Conservation (phyloP, 2,113 vertebrate genomes). For the Leuciscus idus region DNA sequence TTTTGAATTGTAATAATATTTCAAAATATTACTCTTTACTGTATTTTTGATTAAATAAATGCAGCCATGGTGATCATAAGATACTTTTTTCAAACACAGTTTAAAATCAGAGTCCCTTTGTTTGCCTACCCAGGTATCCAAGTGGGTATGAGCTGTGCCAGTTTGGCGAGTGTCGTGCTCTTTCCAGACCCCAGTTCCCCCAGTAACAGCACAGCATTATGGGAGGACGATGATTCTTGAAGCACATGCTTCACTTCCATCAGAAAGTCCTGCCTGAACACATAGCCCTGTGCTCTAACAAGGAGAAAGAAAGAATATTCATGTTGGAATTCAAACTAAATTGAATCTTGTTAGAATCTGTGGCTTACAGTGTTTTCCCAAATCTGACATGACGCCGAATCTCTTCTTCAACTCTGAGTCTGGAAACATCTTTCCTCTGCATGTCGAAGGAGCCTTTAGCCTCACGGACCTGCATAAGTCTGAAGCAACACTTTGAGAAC, state of each 20-base stretch:
- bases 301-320: not conserved
- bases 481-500: conserved; percentile 42
- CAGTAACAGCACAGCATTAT: conserved; percentile 62
- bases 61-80: not conserved
- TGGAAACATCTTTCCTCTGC: conserved; percentile 61
- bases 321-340: conserved; percentile 2
- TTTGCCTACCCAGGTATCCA: conserved; percentile 70
- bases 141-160: conserved; percentile 62
- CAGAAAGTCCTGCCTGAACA: conserved; percentile 66
- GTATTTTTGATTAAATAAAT: not conserved
- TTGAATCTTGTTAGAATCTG: not conserved
- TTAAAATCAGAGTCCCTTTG: not conserved
- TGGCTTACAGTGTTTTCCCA: conserved; percentile 66
- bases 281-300: conserved; percentile 60
- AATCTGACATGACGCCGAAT: conserved; percentile 60
- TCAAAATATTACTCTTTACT: not conserved
- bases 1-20: not conserved
- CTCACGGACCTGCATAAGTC: conserved; percentile 54
- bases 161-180: conserved; percentile 68
- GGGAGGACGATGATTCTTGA: conserved; percentile 40
- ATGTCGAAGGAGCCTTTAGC: conserved; percentile 51
- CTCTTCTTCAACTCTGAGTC: conserved; percentile 61
- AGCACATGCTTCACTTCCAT: conserved; percentile 60
- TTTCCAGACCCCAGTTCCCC: conserved; percentile 72
- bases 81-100: not conserved